Base-by-base conservation (phyloP, 1,140 invertebrate genomes). In the Drosophila melanica region DNA sequence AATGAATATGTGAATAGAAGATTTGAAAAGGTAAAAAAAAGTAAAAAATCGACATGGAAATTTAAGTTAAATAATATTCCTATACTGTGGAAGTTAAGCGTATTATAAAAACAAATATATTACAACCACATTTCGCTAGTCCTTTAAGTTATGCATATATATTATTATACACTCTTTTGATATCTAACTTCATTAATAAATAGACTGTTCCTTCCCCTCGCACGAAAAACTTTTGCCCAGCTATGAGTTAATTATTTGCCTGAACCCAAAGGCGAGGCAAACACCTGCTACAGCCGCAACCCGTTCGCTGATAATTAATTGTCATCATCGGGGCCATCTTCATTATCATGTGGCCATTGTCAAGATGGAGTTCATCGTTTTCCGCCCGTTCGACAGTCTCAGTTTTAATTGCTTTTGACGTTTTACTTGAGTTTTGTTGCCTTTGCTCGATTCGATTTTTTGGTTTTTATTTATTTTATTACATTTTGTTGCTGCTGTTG, bases 361-460 rank as follows among this genome's bases (percentile, higher is more conserved):
- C 37, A 37, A 33, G 27, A 37, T 14, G 37, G 16, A 30, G 39
- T 27, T 55, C 20, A 39, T 33, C 58, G 37, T 62, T 44, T 69
- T 69, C 47, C 18, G 30, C 23, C 51, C 45, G 62, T 75, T 81
- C 76, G 76, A 81, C 70, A 79, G 75, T 67, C 84, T 84, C 66
- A 75, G 60, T 80, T 84, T 84, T 85, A 85, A 84, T 84, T 79
- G 73, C 81, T 85, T 85, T 84, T 69, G 57, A 71, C 63, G 45
- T 55, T 77, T 66, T 63, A 60, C 55, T 45, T 54, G 60, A 55
- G 41, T 47, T 81, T 65, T 30, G 39, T 35, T 42, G 39, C 14
- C 20, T 39, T 59, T 30, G 23, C 16, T 53, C 48, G 20, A 55
- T 53, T 66, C 59, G 65, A 81, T 66, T 81, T 65, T 59, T 69